These are phyloP conservation scores for Porites lutea DNA, from an alignment of 64 coral and sea anemone genomes.

Conservation along the genomic window DNA sequence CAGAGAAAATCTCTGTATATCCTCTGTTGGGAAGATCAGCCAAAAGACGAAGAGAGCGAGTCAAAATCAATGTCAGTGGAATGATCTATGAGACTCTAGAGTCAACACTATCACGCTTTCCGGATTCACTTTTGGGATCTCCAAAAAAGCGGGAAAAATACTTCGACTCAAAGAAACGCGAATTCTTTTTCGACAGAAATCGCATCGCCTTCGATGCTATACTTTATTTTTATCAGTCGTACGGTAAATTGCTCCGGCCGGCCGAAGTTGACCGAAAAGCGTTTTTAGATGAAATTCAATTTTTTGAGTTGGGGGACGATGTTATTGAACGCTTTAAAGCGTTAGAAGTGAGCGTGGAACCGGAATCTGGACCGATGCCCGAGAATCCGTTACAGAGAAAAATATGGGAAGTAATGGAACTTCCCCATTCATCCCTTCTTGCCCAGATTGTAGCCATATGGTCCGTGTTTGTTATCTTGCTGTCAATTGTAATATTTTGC, in stretches of 20 bases:
- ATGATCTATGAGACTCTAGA: constrained; percentile 76
- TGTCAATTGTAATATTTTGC: constrained; percentile 93
- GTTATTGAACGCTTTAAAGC: constrained; percentile 60
- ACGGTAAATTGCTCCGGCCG: constrained; percentile 60
- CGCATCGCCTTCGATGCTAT: constrained; percentile 72
- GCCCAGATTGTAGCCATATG: constrained; percentile 81
- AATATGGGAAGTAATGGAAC: constrained; percentile 87
- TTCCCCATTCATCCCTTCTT: constrained; percentile 62
- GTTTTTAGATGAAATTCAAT: constrained; percentile 63
- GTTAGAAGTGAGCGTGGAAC: constrained; percentile 21
- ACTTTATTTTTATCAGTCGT: constrained; percentile 77
- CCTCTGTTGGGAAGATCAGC: constrained; percentile 10
- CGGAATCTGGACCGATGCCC: constrained; percentile 49
- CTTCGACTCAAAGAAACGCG: constrained; percentile 63
- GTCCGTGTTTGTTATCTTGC: constrained; percentile 83
- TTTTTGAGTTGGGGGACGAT: constrained; percentile 66
- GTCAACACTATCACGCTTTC: constrained; percentile 69
- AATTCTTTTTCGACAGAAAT: constrained; percentile 82
- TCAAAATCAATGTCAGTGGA: constrained; percentile 77
- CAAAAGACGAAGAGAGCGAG: constrained; percentile 57
- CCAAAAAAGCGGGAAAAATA: constrained; percentile 61
- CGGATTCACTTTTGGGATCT: constrained; percentile 62
- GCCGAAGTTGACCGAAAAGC: constrained; percentile 66
- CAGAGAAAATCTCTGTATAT: constrained; percentile 32
- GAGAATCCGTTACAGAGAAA: constrained; percentile 67